These are phyloP conservation scores for Tetrao urogallus DNA, from an alignment of 2,113 vertebrate species.

Conservation along the genomic window DNA sequence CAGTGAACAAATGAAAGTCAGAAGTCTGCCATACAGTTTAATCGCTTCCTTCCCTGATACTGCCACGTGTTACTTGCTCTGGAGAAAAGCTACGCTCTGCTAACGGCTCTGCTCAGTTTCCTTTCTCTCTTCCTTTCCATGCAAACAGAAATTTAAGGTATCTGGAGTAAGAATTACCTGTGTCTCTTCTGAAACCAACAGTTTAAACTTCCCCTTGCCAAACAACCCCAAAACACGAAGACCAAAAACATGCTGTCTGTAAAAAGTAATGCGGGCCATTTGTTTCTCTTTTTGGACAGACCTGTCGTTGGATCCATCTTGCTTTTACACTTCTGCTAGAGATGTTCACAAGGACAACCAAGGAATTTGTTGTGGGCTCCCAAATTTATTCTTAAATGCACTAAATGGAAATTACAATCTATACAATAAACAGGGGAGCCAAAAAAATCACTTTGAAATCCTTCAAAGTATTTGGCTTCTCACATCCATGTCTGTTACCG, in stretches of 20 bases:
- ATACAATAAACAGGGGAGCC: not conserved
- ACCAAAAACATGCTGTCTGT: not conserved
- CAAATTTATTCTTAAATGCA: not conserved
- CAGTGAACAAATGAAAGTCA: not conserved
- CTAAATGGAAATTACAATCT: not conserved
- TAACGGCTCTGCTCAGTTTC: rapidly evolving
- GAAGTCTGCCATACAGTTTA: not conserved
- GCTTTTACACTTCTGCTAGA: not conserved
- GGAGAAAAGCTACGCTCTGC: not conserved
- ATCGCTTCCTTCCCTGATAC: not conserved
- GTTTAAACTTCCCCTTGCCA: not conserved
- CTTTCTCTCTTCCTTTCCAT: not conserved
- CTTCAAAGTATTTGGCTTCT: not conserved
- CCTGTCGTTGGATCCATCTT: not conserved
- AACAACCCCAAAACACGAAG: not conserved
- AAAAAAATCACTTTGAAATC: not conserved
- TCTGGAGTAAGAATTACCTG: not conserved
- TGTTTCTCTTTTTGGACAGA: not conserved
- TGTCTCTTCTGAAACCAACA: not conserved
- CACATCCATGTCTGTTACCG: not conserved
- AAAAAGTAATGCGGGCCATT: not conserved
- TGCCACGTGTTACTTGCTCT: not conserved
- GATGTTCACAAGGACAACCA: not conserved
- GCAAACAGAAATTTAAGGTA: rapidly evolving
- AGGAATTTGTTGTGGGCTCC: not conserved